Base-by-base conservation (phyloP, 1,140 invertebrate species). In the Holotrichia oblita region DNA sequence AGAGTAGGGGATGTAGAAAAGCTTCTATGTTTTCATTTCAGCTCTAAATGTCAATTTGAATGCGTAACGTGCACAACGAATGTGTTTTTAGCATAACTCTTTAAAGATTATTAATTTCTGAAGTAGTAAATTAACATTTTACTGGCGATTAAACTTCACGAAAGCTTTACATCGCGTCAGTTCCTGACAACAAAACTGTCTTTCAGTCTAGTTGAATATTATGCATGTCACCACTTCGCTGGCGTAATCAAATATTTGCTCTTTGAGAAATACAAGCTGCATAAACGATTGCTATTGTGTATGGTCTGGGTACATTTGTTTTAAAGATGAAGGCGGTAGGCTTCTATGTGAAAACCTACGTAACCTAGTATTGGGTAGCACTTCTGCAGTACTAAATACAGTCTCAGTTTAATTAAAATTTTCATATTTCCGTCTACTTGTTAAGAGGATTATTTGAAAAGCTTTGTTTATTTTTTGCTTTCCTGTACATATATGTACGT, bases 71-170 rank as follows among this genome's bases (percentile, higher is more conserved):
- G n/a, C n/a, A n/a, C n/a, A n/a, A 48, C n/a, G 7, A 48, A 8
- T 48, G 44, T n/a, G 8, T 48, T 48, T 48, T 48, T 48, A 27
- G 61, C 24, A 64, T 9, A 3, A 27, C 10, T 64, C 6, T 64
- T 64, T 27, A 64, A 64, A 9, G 61, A 9, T 64, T 64, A 64
- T 27, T 64, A 64, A 64, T 64, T 20, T 27, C 61, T n/a, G n/a
- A 27, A 0, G 6, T 20, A 20, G 24, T 20, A n/a, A 64, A 7
- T 64, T 64, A 64, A 20, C 61, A 64, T 64, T 64, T 64, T 27
- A 20, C 61, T 22, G 61, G 17, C 61, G 61, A 64, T 64, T 64
- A 64, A 64, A 64, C 7, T 0, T 7, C 2, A 0, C 4, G 22
- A 64, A 6, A 64, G 17, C 17, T 17, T 64, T 27, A n/a, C n/a